A percentile compares a stretch with the other conserved stretches of the same genome.
Conservation (phyloP, 2,797 vertebrate species). For the Psittacula derbiana region DNA sequence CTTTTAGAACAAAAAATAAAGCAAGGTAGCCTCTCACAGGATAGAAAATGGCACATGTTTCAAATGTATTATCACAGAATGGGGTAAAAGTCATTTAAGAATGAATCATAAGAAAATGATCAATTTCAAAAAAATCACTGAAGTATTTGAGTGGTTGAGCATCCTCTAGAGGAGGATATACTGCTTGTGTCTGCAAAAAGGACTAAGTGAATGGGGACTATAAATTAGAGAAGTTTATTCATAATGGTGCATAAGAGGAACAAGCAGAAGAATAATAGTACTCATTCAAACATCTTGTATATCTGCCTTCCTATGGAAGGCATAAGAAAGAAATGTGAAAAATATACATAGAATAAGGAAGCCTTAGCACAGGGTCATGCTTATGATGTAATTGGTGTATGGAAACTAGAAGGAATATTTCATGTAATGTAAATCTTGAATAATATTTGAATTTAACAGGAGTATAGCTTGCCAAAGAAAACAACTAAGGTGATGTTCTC, state of each 20-base stretch:
- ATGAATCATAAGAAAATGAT: constrained; percentile 51
- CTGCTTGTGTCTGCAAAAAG: constrained; percentile 57
- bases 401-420: background rate
- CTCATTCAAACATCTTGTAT: background rate
- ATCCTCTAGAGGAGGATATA: constrained; percentile 56
- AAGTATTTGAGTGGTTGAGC: constrained; percentile 54
- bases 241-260: background rate
- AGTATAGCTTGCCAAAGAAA: background rate
- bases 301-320: background rate
- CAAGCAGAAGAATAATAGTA: background rate
- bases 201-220: background rate
- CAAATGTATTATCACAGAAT: background rate
- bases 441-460: background rate
- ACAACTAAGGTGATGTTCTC: background rate
- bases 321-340: background rate
- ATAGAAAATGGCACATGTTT: constrained; percentile 4
- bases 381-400: background rate
- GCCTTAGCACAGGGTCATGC: background rate
- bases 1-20: background rate
- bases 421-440: background rate
- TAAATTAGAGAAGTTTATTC: background rate
- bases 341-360: background rate
- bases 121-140: background rate
- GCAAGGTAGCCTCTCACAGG: background rate
- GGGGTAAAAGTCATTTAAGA: constrained; percentile 36